Percentiles rank a stretch among this genome's conserved stretches.
phyloP scores from a whole-genome alignment of 2,888 invertebrate species.

The Lycia hirtaria region DNA sequence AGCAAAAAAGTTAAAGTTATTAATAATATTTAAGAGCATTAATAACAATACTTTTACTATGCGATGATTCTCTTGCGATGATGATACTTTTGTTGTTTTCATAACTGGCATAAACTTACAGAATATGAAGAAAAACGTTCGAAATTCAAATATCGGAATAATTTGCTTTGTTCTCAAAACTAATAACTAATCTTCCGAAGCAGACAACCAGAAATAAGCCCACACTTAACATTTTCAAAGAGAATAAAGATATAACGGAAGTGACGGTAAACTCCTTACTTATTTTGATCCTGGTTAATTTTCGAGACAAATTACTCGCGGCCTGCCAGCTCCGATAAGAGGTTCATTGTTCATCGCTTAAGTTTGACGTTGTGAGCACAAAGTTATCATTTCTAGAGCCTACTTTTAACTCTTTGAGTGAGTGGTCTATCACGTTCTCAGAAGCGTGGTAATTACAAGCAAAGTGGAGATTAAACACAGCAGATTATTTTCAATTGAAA shows the following conservation, averaged over 20 bases:
- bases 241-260: constrained; percentile 6
- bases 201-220: neutral
- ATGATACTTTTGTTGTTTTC: too few relatives aligned
- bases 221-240: neutral
- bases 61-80: too few relatives aligned
- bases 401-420: constrained; percentile 41
- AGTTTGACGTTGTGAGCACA: constrained; percentile 42
- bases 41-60: too few relatives aligned
- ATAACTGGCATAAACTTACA: too few relatives aligned
- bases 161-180: too few relatives aligned
- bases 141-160: too few relatives aligned
- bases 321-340: constrained; percentile 43
- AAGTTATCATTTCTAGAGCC: constrained; percentile 40
- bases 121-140: too few relatives aligned
- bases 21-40: too few relatives aligned
- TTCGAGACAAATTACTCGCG: constrained; percentile 43
- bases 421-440: constrained; percentile 43
- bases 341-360: constrained; percentile 41
- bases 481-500: too few relatives aligned
- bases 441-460: constrained; percentile 37
- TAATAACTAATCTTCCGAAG: too few relatives aligned
- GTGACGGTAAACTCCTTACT: constrained; percentile 10
- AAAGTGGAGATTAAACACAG: too few relatives aligned
- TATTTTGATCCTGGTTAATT: constrained; percentile 29
- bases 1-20: too few relatives aligned